phyloP scores from a whole-genome alignment of 2,797 vertebrate genomes.

The Margarornis squamiger region DNA sequence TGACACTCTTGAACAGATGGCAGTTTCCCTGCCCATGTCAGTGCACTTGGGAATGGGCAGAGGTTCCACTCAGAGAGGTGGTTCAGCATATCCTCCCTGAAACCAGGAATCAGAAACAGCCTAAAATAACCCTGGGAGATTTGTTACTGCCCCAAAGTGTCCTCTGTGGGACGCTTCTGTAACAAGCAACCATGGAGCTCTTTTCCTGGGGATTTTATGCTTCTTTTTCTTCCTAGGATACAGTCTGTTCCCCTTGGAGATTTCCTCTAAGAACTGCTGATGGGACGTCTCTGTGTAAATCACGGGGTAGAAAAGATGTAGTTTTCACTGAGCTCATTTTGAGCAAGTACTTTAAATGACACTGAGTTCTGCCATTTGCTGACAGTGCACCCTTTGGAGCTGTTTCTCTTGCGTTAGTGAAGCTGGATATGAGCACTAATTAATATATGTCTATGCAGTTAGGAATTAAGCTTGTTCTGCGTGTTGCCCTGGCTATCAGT shows the following conservation, averaged over 20 bases:
- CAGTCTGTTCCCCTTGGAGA: neutral
- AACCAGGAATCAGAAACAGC: neutral
- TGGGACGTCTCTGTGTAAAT: neutral
- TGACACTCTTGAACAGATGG: neutral
- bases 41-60: neutral
- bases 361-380: neutral
- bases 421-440: neutral
- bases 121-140: neutral
- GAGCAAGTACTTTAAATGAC: neutral
- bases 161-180: accelerated
- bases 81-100: neutral
- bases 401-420: neutral
- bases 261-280: neutral
- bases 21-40: neutral
- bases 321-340: neutral
- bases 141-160: neutral
- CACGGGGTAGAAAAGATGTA: accelerated
- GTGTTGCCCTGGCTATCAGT: neutral
- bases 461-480: neutral
- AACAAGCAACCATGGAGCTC: neutral
- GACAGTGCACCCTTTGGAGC: neutral
- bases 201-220: neutral
- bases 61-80: neutral
- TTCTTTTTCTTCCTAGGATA: neutral
- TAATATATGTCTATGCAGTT: neutral